Conservation (phyloP, 2,888 invertebrate species). For the Dicroscelio sp. region DNA sequence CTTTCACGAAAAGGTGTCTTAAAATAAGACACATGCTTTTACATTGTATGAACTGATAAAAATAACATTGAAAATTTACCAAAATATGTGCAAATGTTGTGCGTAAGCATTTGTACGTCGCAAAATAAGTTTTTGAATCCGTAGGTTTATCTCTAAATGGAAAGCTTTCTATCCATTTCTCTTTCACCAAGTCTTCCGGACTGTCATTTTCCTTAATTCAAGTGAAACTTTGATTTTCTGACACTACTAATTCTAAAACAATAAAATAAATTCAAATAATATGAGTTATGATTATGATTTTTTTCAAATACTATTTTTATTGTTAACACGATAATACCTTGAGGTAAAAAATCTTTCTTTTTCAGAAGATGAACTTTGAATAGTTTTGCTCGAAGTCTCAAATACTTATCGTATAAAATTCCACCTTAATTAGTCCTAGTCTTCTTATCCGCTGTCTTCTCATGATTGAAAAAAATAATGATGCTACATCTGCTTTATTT, state of each 20-base stretch:
- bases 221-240: constrained; percentile 24
- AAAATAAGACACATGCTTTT: too few species aligned
- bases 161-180: constrained; percentile 41
- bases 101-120: constrained; percentile 46
- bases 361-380: constrained; percentile 6
- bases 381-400: constrained; percentile 36
- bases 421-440: not conserved
- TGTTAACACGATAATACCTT: constrained; percentile 35
- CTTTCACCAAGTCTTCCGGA: constrained; percentile 15
- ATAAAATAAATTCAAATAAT: constrained; percentile 26
- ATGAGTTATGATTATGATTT: not conserved
- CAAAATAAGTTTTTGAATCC: constrained; percentile 11
- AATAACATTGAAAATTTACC: constrained; percentile 24
- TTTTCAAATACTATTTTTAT: not conserved
- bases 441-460: not conserved
- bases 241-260: constrained; percentile 17
- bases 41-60: not conserved
- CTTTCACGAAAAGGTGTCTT: too few species aligned
- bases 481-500: not conserved
- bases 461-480: constrained; percentile 1
- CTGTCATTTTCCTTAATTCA: constrained; percentile 32
- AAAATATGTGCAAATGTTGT: constrained; percentile 39
- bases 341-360: constrained; percentile 29
- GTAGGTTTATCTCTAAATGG: constrained; percentile 15
- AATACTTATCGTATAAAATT: constrained; percentile 48